Evolutionary conservation across 2,113 vertebrate genomes (phyloP).

Genomic region (Polypterus bichir): DNA sequence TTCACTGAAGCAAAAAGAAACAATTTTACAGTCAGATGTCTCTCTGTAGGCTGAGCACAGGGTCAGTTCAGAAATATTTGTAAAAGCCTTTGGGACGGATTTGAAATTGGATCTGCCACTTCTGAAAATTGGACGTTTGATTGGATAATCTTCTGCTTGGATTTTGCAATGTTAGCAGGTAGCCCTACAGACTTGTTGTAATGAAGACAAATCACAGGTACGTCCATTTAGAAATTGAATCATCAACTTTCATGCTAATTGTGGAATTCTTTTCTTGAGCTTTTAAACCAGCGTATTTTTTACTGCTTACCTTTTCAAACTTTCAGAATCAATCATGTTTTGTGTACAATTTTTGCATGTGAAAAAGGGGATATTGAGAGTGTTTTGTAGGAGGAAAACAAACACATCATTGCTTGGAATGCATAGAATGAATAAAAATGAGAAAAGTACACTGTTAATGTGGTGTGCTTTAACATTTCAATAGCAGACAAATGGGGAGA

Average conservation of each 20-base stretch:
- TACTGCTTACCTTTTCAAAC: too few relatives aligned
- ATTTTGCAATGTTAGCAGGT: constrained; percentile 39
- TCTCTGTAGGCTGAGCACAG: constrained; percentile 36
- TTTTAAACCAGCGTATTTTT: too few relatives aligned
- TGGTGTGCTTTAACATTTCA: too few relatives aligned
- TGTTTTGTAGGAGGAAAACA: too few relatives aligned
- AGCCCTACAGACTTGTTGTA: constrained; percentile 40
- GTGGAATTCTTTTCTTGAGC: background rate
- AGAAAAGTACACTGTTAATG: too few relatives aligned
- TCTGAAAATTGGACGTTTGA: constrained; percentile 57
- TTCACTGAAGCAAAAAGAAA: constrained; percentile 25
- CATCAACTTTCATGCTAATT: constrained; percentile 1
- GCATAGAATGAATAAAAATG: too few relatives aligned
- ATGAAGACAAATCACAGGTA: constrained; percentile 60
- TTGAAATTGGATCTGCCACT: constrained; percentile 64
- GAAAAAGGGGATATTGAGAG: too few relatives aligned
- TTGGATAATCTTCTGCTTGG: constrained; percentile 49
- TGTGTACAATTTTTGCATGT: too few relatives aligned
- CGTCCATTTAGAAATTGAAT: constrained; percentile 27
- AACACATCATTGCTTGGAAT: too few relatives aligned
- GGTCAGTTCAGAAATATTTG: constrained; percentile 49
- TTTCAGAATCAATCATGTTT: too few relatives aligned
- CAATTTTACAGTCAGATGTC: constrained; percentile 12
- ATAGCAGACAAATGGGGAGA: too few relatives aligned
- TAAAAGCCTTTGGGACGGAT: constrained; percentile 45